phyloP scores from a whole-genome alignment of 2,113 vertebrate genomes.

The Chrysochloris asiatica region DNA sequence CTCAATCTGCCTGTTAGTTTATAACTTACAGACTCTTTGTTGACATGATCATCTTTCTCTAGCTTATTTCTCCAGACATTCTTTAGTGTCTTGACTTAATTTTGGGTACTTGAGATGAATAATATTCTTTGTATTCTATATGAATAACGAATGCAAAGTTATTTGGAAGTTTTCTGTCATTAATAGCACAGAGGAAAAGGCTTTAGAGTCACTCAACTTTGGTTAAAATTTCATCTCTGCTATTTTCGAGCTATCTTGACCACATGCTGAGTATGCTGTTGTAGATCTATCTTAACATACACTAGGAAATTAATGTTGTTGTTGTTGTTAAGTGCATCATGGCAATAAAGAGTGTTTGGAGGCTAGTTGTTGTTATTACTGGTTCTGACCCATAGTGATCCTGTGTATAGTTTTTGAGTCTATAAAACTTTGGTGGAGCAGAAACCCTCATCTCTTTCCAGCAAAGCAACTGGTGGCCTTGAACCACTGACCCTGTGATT shows the following conservation, averaged over 20 bases:
- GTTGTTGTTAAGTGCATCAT: no score
- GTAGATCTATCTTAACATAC: no score
- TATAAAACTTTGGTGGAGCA: no score
- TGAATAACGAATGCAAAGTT: neutral
- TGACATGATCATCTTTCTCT: neutral
- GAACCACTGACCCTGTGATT: no score
- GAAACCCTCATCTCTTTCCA: no score
- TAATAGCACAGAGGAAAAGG: neutral
- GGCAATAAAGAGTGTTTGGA: no score
- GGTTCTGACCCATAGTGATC: no score
- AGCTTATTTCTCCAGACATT: neutral
- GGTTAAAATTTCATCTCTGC: neutral
- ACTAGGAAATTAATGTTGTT: no score
- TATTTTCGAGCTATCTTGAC: neutral
- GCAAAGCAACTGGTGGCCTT: no score
- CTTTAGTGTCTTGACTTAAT: constrained; percentile 35
- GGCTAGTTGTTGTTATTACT: no score
- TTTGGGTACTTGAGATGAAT: constrained; percentile 24
- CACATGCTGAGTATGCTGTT: neutral
- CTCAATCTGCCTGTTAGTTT: neutral
- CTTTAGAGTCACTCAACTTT: neutral
- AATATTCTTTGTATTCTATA: neutral
- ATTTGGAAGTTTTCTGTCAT: neutral
- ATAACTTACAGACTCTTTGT: neutral
- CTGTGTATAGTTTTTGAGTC: no score